Base-by-base conservation (phyloP, 2,888 invertebrate species). In the Ectropis crepuscularia region DNA sequence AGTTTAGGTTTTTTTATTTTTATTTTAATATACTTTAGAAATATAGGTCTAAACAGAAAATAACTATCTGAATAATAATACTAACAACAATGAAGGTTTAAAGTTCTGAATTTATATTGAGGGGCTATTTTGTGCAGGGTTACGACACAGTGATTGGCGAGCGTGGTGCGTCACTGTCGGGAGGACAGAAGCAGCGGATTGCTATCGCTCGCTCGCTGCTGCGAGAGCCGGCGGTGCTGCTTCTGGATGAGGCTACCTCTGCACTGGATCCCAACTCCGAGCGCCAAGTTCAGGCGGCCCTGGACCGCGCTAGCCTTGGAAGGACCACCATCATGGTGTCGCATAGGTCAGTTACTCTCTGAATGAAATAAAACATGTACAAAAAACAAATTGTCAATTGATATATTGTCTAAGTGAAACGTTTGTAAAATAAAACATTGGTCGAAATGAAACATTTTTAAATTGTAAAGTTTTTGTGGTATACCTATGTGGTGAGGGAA, bases 191-290 rank as follows among this genome's bases (percentile, higher is more conserved):
- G 78, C 97, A 97, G 81, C 93, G 97, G 61, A 95, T 97, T 54
- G 97, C 97, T 6, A 97, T 98, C 65, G 97, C 97, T 0, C 92
- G 97, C 49, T 97, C 97, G 0, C 83, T 97, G 67, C 93, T 97
- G 1, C 92, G 96, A 9, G 94, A 96, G 74, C 97, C 97, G 0
- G 95, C 94, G 46, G 95, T 97, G 54, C 89, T 96, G 54, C 85
- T 96, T 12, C 85, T 96, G 61, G 97, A 97, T 77, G 97, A 97
- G 83, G 97, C 97, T 0, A 97, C 97, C 0, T 97, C 97, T 0
- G 97, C 97, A 0, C 89, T 97, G 51, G 97, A 97, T 85, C 95
- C 96, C 37, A 95, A 96, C 74, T 96, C 96, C 53, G 98, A 97
- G 81, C 93, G 94, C 0, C 95, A 94, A 48, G 97, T 98, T 2